Conservation (phyloP, 2,113 vertebrate species). For the Phalacrocorax pelagicus region DNA sequence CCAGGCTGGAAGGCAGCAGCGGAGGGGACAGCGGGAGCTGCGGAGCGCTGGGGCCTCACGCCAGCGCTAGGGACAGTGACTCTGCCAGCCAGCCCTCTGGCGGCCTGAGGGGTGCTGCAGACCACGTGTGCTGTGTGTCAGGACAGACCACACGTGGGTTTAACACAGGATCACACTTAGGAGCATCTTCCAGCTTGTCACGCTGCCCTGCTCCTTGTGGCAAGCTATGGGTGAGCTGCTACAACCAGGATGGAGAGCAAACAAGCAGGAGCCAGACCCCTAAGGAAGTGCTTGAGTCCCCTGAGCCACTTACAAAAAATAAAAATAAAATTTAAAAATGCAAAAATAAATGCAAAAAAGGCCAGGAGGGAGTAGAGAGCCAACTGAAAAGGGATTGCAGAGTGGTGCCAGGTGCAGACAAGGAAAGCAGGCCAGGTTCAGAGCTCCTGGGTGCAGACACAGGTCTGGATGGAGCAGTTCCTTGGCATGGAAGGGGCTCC, state of each 20-base stretch:
- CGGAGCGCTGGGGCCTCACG: not conserved
- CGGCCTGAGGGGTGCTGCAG: not conserved
- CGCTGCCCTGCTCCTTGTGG: not conserved
- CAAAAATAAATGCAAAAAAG: not conserved
- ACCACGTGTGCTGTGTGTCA: not conserved
- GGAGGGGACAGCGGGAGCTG: not conserved
- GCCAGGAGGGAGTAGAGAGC: not conserved
- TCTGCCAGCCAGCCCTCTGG: not conserved
- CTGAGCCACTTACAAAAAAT: not conserved
- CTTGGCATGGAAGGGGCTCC: not conserved
- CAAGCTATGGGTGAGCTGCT: fast-evolving
- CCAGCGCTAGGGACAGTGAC: not conserved
- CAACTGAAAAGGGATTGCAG: not conserved
- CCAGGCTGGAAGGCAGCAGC: not conserved
- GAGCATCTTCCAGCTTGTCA: not conserved
- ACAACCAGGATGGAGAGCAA: not conserved
- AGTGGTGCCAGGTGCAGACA: not conserved
- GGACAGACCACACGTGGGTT: not conserved
- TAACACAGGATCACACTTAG: not conserved
- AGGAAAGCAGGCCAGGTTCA: not conserved
- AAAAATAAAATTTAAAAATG: not conserved
- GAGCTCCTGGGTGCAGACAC: not conserved
- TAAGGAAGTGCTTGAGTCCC: not conserved
- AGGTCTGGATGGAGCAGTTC: not conserved
- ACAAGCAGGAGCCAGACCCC: not conserved